Percentiles rank a stretch among this genome's conserved stretches.
phyloP scores from a whole-genome alignment of 2,797 vertebrate species.

The Leptatherina wallacei region DNA sequence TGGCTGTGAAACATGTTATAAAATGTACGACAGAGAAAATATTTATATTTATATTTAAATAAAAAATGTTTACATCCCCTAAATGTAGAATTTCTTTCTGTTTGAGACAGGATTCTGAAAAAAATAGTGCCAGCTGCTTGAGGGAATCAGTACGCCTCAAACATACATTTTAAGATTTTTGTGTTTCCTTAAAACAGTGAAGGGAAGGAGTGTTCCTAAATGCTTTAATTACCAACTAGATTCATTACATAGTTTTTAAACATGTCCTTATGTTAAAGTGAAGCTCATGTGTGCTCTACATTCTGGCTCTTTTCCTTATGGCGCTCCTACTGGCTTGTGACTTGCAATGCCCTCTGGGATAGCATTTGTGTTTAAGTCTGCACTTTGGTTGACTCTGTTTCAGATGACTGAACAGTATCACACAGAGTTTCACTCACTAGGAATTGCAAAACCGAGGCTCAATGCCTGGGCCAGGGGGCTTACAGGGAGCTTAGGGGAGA shows the following conservation, averaged over 20 bases:
- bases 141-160: not conserved
- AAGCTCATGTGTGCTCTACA: not conserved
- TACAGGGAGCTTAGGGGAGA: constrained; percentile 20
- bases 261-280: not conserved
- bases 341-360: constrained; percentile 26
- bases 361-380: constrained; percentile 24
- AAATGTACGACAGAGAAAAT: too few species aligned
- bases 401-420: constrained; percentile 28
- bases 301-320: not conserved
- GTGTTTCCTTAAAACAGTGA: too few species aligned
- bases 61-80: not conserved
- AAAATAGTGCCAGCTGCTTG: not conserved
- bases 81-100: not conserved
- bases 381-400: constrained; percentile 45
- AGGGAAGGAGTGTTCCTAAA: not conserved
- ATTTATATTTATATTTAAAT: too few species aligned
- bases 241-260: not conserved
- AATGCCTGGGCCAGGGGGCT: constrained; percentile 13
- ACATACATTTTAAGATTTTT: too few species aligned
- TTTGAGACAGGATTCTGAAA: not conserved
- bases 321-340: constrained; percentile 10
- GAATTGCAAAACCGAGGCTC: constrained; percentile 34
- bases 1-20: too few species aligned
- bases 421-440: constrained; percentile 18
- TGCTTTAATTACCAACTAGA: not conserved